Base-by-base conservation (phyloP, 2,888 invertebrate species). In the Nomada flava region DNA sequence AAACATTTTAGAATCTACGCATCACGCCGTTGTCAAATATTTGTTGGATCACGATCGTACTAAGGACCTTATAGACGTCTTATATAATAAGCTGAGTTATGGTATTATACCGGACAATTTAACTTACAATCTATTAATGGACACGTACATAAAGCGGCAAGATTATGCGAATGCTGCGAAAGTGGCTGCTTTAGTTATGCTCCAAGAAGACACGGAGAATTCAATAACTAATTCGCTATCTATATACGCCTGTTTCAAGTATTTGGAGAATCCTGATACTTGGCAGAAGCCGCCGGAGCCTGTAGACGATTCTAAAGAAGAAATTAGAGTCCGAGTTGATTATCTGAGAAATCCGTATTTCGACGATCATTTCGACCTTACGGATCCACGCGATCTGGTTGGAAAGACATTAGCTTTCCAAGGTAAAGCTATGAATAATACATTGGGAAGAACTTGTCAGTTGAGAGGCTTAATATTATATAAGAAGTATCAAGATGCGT, bases 321-420 rank as follows among this genome's bases (percentile, higher is more conserved):
- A 96, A 94, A 94, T 96, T 36, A 97, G 96, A 94, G 95, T 98
- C 11, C 95, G 98, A 87, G 96, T 99, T 0, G 95, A 95, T 77
- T 98, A 95, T 92, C 91, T 99, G 55, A 95, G 97, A 89, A 98
- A 98, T 92, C 96, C 96, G 0, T 97, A 95, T 92, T 96, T 97
- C 94, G 98, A 99, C 94, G 97, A 98, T 91, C 98, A 99, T 93
- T 98, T 98, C 94, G 98, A 98, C 94, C 95, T 98, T 26, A 95
- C 94, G 79, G 96, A 97, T 86, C 95, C 96, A 9, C 93, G 95
- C 42, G 95, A 96, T 90, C 94, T 98, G 57, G 95, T 97, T 67
- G 98, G 98, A 0, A 99, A 99, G 94, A 97, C 98, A 2, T 94
- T 99, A 68, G 94, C 95, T 52, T 95, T 95, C 94, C 95, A 96